Evolutionary conservation across 92 coral and sea anemone species (phyloP), one percentile per base, ranked within the genome.

Genomic region (Epizoanthus stellaris): DNA sequence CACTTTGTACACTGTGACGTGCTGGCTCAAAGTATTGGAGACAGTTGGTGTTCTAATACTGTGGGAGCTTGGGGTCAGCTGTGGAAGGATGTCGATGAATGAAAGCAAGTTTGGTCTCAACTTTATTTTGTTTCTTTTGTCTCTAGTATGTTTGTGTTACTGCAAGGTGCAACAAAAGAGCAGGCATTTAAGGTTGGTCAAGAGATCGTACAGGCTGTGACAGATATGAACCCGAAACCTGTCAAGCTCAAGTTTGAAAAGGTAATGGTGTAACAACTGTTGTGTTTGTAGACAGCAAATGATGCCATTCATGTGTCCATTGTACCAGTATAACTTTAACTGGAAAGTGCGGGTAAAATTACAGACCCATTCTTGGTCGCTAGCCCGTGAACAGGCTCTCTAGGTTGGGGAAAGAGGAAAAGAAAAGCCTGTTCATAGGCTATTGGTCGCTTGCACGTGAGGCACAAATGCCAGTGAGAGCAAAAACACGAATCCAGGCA

Each of bases 231-330:
- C 68, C 98, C 98, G 4, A 96, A 96, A 85, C 98, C 98, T 12
- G 98, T 96, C 59, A 96, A 94, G 69, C 91, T 96, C 21, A 96
- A 96, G 89, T 96, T 96, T 89, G 98, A 94, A 69, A 96, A 96
- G 95, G 98, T 94, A 67, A 69, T 6, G 54, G 40, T 38, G 43
- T 36, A 15, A 19, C 7, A 16, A 25, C 36, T 30, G 36, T 30
- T 20, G 34, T n/a, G 25, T 23, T 5, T 0, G 56, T 57, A 49
- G 5, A 1, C 19, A 12, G 75, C 45, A 11, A 34, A 23, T 25
- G 38, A 30, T 30, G 36, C 2, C 36, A 30, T 30, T 30, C 36
- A 30, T 30, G 36, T 30, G 36, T 30, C 36, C 36, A 30, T 0
- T 30, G 36, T 30, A 30, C 36, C 1, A 1, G 2, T 30, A 30